Evolutionary conservation across 2,113 vertebrate species (phyloP).

Genomic region (Origma solitaria): DNA sequence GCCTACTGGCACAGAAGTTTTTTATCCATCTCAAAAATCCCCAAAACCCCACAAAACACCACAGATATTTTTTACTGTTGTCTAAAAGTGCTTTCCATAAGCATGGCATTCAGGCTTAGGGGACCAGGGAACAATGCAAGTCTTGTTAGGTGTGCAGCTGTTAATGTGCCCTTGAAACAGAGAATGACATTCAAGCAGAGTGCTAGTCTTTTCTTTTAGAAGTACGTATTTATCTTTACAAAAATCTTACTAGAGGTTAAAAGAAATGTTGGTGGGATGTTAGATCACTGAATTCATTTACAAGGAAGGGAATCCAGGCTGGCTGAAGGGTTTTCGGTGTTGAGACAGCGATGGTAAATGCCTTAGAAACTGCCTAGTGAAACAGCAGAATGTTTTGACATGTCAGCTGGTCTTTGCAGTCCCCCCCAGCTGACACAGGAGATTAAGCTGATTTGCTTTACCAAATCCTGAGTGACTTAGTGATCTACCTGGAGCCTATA

Average conservation of each 20-base stretch:
- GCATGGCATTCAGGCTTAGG: background rate
- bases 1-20: background rate
- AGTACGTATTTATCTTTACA: background rate
- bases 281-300: background rate
- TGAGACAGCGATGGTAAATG: background rate
- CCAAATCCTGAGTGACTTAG: background rate
- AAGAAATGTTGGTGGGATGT: background rate
- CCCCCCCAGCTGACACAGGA: background rate
- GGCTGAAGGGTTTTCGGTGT: background rate
- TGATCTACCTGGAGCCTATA: background rate
- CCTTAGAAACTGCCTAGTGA: background rate
- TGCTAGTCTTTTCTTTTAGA: background rate
- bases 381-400: background rate
- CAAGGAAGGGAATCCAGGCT: background rate
- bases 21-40: background rate
- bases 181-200: background rate
- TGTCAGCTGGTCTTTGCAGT: background rate
- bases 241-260: background rate
- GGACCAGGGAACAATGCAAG: fast-evolving
- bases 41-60: fast-evolving
- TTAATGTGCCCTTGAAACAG: background rate
- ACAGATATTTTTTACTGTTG: background rate
- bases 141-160: background rate
- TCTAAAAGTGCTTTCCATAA: background rate
- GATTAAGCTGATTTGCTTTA: background rate